These are phyloP conservation scores for Acestrorhynchus altus DNA, from an alignment of 2,797 vertebrate genomes.

Conservation along the genomic window DNA sequence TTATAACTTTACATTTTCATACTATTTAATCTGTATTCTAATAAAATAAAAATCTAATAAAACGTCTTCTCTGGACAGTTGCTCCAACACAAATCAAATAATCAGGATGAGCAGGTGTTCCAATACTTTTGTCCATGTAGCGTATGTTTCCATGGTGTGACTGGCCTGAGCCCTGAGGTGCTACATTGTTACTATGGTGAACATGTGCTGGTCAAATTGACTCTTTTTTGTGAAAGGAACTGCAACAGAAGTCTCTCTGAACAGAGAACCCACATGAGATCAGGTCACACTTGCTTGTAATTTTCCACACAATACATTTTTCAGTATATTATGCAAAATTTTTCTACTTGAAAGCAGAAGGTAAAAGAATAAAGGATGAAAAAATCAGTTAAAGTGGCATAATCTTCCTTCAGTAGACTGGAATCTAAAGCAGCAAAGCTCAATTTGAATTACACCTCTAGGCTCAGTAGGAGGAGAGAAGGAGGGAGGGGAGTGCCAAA, in stretches of 20 bases:
- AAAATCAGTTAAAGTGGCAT: neutral
- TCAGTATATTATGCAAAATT: neutral
- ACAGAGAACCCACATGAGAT: neutral
- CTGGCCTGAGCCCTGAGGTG: neutral
- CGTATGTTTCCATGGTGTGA: slow-evolving; percentile 6
- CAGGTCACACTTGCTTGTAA: neutral
- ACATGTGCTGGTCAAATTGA: neutral
- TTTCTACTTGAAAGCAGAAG: neutral
- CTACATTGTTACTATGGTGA: neutral
- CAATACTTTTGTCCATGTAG: too few species aligned
- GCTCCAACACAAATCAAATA: too few species aligned
- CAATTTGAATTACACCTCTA: slow-evolving; percentile 44
- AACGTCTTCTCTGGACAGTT: too few species aligned
- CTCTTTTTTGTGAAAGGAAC: neutral
- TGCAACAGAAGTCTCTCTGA: neutral
- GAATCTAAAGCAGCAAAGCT: slow-evolving; percentile 37
- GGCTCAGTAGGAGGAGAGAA: slow-evolving; percentile 34
- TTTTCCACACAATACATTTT: neutral
- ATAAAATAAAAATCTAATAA: too few species aligned
- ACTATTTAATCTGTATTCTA: too few species aligned
- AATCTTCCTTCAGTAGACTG: slow-evolving; percentile 1
- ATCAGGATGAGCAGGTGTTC: too few species aligned
- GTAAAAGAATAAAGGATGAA: neutral
- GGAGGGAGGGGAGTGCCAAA: slow-evolving; percentile 24
- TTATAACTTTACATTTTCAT: too few species aligned